Conservation (phyloP, 2,113 vertebrate species). For the Bos indicus region DNA sequence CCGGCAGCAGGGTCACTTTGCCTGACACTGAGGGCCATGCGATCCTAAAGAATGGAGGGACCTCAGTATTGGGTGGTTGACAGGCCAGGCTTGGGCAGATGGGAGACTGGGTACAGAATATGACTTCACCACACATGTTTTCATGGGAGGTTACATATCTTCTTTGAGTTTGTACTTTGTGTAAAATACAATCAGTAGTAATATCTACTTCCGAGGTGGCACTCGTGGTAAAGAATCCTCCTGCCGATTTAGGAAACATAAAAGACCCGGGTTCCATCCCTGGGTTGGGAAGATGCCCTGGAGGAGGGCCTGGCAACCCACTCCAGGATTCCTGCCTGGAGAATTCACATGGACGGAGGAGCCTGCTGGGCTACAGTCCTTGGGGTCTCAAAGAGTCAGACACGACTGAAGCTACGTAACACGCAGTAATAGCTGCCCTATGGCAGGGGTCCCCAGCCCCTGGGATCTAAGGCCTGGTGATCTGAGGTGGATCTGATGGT, state of each 20-base stretch:
- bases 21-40: fast-evolving
- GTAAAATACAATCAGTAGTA: neutral
- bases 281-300: neutral
- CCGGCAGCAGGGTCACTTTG: fast-evolving
- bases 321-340: neutral
- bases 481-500: neutral
- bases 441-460: too few relatives aligned
- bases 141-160: too few relatives aligned
- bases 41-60: fast-evolving
- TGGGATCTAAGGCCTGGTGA: neutral
- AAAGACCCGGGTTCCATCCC: neutral
- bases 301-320: neutral
- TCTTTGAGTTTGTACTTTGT: neutral
- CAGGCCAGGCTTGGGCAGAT: fast-evolving
- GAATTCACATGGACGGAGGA: neutral
- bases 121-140: fast-evolving
- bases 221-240: neutral
- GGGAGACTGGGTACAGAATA: neutral
- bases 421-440: too few relatives aligned
- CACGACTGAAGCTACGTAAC: neutral
- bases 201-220: neutral
- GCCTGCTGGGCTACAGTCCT: neutral
- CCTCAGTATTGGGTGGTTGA: fast-evolving
- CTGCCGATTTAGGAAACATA: fast-evolving
- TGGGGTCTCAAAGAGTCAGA: neutral